Evolutionary conservation across 2,113 vertebrate species (phyloP).

Genomic region (Anoura caudifer): DNA sequence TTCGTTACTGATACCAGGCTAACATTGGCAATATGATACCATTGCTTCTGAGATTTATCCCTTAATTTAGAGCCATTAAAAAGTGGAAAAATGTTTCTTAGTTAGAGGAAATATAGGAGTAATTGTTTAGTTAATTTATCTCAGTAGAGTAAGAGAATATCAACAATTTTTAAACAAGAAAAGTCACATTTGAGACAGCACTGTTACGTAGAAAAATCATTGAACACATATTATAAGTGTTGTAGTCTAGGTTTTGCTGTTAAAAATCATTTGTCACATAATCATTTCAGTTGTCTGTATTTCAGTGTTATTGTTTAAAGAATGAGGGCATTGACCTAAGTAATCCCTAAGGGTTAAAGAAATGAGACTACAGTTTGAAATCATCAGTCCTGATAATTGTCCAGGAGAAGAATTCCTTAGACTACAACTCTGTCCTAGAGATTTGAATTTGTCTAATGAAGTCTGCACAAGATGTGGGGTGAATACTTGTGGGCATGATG

Average conservation of each 20-base stretch:
- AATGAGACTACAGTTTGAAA: conserved; percentile 17
- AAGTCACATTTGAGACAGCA: not conserved
- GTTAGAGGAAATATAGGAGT: not conserved
- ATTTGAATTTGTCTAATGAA: conserved; percentile 61
- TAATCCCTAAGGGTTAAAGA: not conserved
- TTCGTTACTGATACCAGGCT: not conserved
- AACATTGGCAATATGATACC: not conserved
- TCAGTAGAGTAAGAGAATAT: not conserved
- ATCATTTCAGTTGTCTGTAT: not conserved
- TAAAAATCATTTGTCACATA: not conserved
- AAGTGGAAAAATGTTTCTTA: not conserved
- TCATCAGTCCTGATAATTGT: conserved; percentile 23
- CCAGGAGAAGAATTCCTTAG: conserved; percentile 35
- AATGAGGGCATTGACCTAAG: not conserved
- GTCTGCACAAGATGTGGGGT: conserved; percentile 58
- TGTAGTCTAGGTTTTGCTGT: not conserved
- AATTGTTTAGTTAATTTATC: not conserved
- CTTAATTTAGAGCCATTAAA: not conserved
- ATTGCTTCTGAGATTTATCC: not conserved
- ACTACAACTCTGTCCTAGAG: conserved; percentile 18
- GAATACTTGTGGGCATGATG: conserved; percentile 40
- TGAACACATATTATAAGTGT: not conserved
- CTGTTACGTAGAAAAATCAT: not conserved
- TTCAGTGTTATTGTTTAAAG: not conserved
- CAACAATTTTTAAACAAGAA: not conserved